phyloP scores from a whole-genome alignment of 2,797 vertebrate genomes.

The Gambelia wislizenii region DNA sequence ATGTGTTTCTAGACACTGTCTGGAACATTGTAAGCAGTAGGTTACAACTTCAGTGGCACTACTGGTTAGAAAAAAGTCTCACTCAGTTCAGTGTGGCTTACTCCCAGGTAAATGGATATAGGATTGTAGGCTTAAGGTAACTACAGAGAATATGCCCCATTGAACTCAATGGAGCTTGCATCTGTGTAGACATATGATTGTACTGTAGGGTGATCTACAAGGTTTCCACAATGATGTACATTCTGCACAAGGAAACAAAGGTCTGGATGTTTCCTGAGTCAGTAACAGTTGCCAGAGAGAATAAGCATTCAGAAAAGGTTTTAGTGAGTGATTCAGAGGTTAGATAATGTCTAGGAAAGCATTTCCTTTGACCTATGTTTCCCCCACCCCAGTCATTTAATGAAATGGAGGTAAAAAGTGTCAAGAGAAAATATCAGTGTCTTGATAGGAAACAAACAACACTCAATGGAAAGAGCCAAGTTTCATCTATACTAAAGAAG shows the following conservation, averaged over 20 bases:
- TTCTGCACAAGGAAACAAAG: background rate
- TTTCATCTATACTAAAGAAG: background rate
- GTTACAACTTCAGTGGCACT: background rate
- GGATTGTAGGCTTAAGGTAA: too few relatives aligned
- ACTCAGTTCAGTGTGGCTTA: too few relatives aligned
- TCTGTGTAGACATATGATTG: background rate
- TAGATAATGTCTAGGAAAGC: conserved; percentile 11
- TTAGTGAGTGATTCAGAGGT: background rate
- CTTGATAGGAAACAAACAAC: background rate
- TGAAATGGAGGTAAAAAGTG: background rate
- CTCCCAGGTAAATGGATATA: too few relatives aligned
- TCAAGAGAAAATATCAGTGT: background rate
- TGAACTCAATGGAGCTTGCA: too few relatives aligned
- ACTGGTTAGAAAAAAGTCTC: background rate
- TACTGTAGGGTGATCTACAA: background rate
- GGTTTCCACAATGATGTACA: background rate
- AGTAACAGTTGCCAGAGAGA: background rate
- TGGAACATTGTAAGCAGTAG: background rate
- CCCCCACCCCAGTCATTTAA: too few relatives aligned
- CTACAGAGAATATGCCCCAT: too few relatives aligned
- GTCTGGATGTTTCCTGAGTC: background rate
- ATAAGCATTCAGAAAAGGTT: background rate
- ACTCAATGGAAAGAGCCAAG: background rate
- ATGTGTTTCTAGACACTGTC: background rate
- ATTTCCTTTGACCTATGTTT: background rate